These are phyloP conservation scores for Gonatopus flavifemur DNA, from an alignment of 1,140 invertebrate genomes.

Conservation along the genomic window DNA sequence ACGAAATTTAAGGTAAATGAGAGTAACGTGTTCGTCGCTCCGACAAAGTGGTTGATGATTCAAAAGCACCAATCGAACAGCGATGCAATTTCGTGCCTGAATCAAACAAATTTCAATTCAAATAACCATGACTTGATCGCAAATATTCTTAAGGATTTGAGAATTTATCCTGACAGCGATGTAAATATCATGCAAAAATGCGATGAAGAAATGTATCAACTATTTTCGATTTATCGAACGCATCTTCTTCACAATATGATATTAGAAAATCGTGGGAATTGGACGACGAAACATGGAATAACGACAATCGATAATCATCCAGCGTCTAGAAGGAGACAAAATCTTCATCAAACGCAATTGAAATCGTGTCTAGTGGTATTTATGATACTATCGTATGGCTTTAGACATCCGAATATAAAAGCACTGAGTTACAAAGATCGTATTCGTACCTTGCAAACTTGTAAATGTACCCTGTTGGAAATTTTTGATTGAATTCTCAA, in stretches of 20 bases:
- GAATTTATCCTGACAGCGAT: conserved; percentile 39
- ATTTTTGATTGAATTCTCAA: too few species aligned
- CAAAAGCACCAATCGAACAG: conserved; percentile 17
- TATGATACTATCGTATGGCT: too few species aligned
- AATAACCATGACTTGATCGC: neutral
- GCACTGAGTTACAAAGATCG: too few species aligned
- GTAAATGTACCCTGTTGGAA: too few species aligned
- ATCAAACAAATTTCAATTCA: neutral
- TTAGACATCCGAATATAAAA: too few species aligned
- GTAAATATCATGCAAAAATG: conserved; percentile 20
- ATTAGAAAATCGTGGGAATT: conserved; percentile 33
- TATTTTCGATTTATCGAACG: conserved; percentile 37
- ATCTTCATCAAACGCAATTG: conserved; percentile 31
- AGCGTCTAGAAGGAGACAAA: conserved; percentile 28
- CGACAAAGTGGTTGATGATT: conserved; percentile 41
- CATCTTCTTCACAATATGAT: conserved; percentile 20
- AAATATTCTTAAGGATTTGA: conserved; percentile 19
- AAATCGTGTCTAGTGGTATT: conserved; percentile 43
- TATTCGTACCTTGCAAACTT: too few species aligned
- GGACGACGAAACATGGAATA: conserved; percentile 28
- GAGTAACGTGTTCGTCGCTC: conserved; percentile 32
- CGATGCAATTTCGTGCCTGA: too few species aligned
- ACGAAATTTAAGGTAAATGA: conserved; percentile 27
- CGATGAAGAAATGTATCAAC: conserved; percentile 6
- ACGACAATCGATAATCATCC: conserved; percentile 2